These are phyloP conservation scores for Neopipo cinnamomea DNA, from an alignment of 2,113 vertebrate species.

Conservation along the genomic window DNA sequence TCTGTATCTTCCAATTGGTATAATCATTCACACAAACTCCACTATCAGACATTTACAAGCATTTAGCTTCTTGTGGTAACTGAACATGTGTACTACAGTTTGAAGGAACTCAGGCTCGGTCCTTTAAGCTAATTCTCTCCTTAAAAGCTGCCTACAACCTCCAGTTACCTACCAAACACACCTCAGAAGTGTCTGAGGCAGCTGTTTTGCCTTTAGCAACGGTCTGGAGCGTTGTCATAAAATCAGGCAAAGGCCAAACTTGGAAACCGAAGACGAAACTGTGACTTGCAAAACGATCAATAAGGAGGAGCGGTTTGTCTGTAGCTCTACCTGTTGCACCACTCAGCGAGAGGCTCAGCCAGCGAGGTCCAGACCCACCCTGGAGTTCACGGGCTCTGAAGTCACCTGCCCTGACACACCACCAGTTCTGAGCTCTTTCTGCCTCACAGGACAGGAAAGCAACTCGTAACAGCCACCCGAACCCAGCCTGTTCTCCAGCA, in stretches of 20 bases:
- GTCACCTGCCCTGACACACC: not conserved
- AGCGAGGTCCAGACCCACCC: not conserved
- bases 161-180: not conserved
- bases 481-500: no score
- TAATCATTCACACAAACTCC: not conserved
- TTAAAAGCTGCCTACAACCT: not conserved
- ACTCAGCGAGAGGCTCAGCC: fast-evolving
- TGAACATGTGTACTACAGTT: not conserved
- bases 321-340: not conserved
- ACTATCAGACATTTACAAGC: not conserved
- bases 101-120: not conserved
- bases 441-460: not conserved
- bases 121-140: not conserved
- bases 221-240: not conserved
- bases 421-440: not conserved
- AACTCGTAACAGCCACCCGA: not conserved
- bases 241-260: not conserved
- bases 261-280: not conserved
- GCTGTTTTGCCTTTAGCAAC: not conserved
- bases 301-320: not conserved
- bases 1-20: not conserved
- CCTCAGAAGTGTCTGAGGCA: not conserved
- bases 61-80: not conserved
- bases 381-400: not conserved
- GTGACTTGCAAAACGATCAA: not conserved